A percentile compares a stretch with the other conserved stretches of the same genome.
Evolutionary conservation across 2,797 vertebrate species (phyloP).

Genomic region (Siniperca scherzeri): DNA sequence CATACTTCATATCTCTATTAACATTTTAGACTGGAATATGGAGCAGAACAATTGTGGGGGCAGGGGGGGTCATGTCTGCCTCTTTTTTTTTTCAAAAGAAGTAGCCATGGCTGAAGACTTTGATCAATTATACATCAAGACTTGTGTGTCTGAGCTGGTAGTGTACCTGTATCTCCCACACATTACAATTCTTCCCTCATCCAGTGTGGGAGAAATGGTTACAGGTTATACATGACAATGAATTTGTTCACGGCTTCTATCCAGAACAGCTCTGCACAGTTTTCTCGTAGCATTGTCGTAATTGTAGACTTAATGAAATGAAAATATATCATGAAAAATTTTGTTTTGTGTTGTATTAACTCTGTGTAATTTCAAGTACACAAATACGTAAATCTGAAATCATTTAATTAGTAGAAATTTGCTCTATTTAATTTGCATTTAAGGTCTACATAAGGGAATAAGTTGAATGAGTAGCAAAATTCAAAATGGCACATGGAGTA

Average conservation of each 20-base stretch:
- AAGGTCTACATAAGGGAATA: background rate
- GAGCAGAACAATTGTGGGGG: background rate
- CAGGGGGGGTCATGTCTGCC: background rate
- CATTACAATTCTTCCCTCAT: conserved; percentile 40
- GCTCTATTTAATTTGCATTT: background rate
- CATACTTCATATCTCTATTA: background rate
- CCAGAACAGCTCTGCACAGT: background rate
- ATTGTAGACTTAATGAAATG: background rate
- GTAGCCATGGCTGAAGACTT: conserved; percentile 32
- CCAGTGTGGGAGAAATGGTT: conserved; percentile 20
- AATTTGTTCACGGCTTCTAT: conserved; percentile 17
- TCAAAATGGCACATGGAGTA: background rate
- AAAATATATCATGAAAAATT: background rate
- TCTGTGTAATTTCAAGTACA: background rate
- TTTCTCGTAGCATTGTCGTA: background rate
- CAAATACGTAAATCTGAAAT: background rate
- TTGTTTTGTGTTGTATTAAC: background rate
- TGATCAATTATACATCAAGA: conserved; percentile 62
- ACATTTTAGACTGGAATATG: background rate
- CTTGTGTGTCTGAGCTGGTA: conserved; percentile 7
- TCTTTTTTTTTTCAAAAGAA: background rate
- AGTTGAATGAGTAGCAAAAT: background rate
- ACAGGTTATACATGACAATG: conserved; percentile 52
- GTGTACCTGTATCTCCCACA: conserved; percentile 8
- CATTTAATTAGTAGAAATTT: background rate